phyloP scores from a whole-genome alignment of 1,140 invertebrate genomes.

The Lepidurus couesii region DNA sequence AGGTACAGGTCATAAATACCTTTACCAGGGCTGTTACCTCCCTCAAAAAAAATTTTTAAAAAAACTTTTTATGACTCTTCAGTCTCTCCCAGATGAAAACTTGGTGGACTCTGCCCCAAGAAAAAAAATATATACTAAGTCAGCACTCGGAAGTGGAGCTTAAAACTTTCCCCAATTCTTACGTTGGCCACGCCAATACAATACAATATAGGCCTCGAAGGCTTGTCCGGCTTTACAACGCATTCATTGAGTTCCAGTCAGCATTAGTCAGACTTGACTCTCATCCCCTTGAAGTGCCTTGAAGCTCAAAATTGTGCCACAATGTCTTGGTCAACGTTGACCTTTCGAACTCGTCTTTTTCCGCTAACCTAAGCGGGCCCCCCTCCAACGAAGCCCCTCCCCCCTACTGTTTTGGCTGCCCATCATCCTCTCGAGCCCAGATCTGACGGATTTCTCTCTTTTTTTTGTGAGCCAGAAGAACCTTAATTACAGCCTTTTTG shows the following conservation, averaged over 20 bases:
- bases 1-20: constrained; percentile 4
- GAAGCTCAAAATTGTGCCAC: neutral
- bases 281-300: neutral
- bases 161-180: neutral
- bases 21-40: neutral
- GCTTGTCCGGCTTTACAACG: neutral
- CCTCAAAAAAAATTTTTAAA: neutral
- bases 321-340: neutral
- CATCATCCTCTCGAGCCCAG: neutral
- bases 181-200: neutral
- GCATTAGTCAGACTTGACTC: neutral
- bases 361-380: neutral
- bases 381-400: neutral
- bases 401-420: neutral
- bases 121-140: neutral
- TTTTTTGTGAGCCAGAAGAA: neutral
- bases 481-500: neutral
- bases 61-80: neutral
- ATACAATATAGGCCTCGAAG: neutral
- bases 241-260: neutral
- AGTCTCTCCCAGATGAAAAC: neutral
- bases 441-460: neutral
- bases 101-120: neutral
- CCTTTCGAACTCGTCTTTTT: neutral
- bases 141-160: neutral